phyloP scores from a whole-genome alignment of 2,888 invertebrate species.

The Stegophylla sp. region DNA sequence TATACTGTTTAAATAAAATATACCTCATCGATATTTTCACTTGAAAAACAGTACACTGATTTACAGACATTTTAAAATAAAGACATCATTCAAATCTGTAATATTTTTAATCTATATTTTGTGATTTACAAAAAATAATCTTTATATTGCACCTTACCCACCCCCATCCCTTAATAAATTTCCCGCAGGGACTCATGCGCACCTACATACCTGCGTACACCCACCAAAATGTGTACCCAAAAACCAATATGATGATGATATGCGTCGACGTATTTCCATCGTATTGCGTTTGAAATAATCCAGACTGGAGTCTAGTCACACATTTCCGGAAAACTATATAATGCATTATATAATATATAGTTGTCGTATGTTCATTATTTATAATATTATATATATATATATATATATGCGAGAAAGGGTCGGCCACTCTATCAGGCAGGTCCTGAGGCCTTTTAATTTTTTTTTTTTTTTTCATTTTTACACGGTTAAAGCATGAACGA shows the following conservation, averaged over 20 bases:
- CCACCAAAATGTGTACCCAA: no score
- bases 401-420: background rate
- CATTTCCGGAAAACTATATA: background rate
- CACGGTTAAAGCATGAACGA: conserved; percentile 33
- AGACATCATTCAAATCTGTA: no score
- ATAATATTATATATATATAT: background rate
- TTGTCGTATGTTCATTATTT: no score
- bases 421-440: background rate
- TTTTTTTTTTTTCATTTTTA: conserved; percentile 28
- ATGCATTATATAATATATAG: background rate
- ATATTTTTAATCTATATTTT: no score
- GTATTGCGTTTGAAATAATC: background rate
- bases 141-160: background rate
- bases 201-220: no score
- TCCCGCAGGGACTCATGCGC: background rate
- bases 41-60: no score
- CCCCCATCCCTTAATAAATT: no score
- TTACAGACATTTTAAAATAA: no score
- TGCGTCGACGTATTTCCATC: background rate
- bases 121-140: no score
- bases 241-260: background rate
- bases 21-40: no score
- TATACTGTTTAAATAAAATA: no score
- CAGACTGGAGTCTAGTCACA: background rate
- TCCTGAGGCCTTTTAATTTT: conserved; percentile 30